phyloP scores from a whole-genome alignment of 1,140 invertebrate genomes.

The Orchesella cincta region DNA sequence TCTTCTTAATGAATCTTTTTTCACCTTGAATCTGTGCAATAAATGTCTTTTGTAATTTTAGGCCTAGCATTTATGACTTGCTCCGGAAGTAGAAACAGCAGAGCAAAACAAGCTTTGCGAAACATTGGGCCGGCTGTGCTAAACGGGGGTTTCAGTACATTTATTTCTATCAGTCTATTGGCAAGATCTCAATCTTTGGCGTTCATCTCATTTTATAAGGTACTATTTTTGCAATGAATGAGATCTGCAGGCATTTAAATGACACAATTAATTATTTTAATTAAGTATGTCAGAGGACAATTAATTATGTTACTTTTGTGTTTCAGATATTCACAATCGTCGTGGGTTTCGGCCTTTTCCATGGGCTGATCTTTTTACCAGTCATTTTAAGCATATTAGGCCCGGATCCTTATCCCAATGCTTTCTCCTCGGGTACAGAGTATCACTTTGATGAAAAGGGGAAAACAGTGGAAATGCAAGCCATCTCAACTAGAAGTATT shows the following conservation, averaged over 20 bases:
- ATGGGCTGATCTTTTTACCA: conserved; percentile 63
- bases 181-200: conserved; percentile 59
- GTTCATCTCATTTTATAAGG: conserved; percentile 61
- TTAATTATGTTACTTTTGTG: conserved; percentile 67
- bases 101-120: conserved; percentile 56
- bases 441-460: conserved; percentile 20
- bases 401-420: conserved; percentile 53
- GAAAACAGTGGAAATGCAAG: conserved; percentile 20
- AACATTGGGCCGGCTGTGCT: conserved; percentile 60
- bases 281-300: conserved; percentile 61
- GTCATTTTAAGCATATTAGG: conserved; percentile 62
- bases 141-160: conserved; percentile 61
- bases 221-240: no score
- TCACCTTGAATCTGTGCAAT: no score
- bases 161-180: conserved; percentile 60
- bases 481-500: conserved; percentile 16
- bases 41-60: conserved; percentile 12
- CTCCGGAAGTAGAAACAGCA: conserved; percentile 34
- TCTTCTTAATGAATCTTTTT: no score
- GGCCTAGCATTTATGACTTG: conserved; percentile 37
- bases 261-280: not conserved
- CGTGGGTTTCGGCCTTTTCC: conserved; percentile 63
- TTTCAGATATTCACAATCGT: conserved; percentile 61
- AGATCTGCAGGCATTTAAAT: not conserved
- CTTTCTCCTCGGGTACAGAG: not conserved